Evolutionary conservation across 1,140 invertebrate genomes (phyloP).

Genomic region (Trialeurodes vaporariorum): DNA sequence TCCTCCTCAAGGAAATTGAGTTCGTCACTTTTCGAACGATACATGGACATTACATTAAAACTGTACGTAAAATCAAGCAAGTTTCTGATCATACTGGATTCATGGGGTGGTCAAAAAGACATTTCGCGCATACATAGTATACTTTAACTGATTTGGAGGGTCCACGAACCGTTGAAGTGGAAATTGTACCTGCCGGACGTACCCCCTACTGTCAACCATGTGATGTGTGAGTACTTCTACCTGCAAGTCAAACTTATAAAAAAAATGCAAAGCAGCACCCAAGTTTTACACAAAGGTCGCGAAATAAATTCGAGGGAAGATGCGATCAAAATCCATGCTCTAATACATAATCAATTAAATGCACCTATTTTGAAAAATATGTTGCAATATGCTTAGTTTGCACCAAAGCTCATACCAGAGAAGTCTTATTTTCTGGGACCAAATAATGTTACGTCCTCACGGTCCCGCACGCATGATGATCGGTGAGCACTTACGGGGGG

Average conservation of each 20-base stretch:
- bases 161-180: slow-evolving; percentile 13
- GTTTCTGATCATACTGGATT: slow-evolving; percentile 23
- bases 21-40: slow-evolving; percentile 14
- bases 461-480: too few relatives aligned
- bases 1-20: slow-evolving; percentile 19
- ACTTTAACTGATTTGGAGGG: slow-evolving; percentile 11
- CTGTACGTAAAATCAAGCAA: slow-evolving; percentile 17
- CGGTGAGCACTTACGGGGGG: too few relatives aligned
- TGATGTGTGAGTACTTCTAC: slow-evolving; percentile 14
- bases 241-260: slow-evolving; percentile 13
- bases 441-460: too few relatives aligned
- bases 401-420: not conserved
- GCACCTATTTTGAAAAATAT: slow-evolving; percentile 18
- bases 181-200: slow-evolving; percentile 16
- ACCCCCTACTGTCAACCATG: slow-evolving; percentile 12
- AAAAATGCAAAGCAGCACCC: slow-evolving; percentile 12
- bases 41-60: slow-evolving; percentile 13
- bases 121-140: slow-evolving; percentile 13
- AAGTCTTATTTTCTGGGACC: not conserved
- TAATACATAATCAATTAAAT: slow-evolving; percentile 18
- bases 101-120: slow-evolving; percentile 21
- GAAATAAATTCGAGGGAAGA: slow-evolving; percentile 7
- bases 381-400: slow-evolving; percentile 21
- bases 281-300: slow-evolving; percentile 8
- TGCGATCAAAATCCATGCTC: slow-evolving; percentile 18